A percentile compares a stretch with the other conserved stretches of the same genome.
Conservation (phyloP, 2,888 invertebrate genomes). For the Proisotoma minuta region DNA sequence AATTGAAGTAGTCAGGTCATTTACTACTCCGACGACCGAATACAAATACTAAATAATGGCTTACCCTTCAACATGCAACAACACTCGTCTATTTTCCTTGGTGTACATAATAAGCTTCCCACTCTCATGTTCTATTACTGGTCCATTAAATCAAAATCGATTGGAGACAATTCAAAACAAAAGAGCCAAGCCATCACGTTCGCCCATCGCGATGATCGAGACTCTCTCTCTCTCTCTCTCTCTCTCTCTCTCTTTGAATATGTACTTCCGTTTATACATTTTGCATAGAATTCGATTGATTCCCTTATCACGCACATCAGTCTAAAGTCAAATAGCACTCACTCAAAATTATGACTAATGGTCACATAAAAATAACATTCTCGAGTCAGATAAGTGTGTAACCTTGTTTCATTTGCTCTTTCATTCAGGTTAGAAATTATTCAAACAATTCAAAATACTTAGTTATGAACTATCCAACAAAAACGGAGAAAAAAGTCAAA, state of each 20-base stretch:
- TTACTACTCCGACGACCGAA: no score
- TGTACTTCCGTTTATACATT: no score
- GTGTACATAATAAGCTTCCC: neutral
- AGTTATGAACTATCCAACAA: neutral
- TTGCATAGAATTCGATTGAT: conserved; percentile 18
- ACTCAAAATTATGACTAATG: neutral
- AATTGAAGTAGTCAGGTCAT: neutral
- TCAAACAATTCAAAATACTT: neutral
- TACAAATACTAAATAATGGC: neutral
- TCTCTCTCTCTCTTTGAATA: no score
- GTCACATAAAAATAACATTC: neutral
- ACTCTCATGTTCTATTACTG: neutral
- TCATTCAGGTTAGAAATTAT: neutral
- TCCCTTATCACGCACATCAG: conserved; percentile 17
- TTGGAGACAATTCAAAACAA: neutral
- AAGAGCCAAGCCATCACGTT: no score
- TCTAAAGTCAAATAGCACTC: neutral
- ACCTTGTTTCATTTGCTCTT: neutral
- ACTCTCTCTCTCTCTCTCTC: no score
- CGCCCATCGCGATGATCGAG: no score
- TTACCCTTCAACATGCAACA: neutral
- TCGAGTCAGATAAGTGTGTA: neutral
- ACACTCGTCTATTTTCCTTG: neutral
- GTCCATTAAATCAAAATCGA: conserved; percentile 4
- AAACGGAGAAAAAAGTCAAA: neutral